Base-by-base conservation (phyloP, 2,888 invertebrate species). In the Eledona agricola region DNA sequence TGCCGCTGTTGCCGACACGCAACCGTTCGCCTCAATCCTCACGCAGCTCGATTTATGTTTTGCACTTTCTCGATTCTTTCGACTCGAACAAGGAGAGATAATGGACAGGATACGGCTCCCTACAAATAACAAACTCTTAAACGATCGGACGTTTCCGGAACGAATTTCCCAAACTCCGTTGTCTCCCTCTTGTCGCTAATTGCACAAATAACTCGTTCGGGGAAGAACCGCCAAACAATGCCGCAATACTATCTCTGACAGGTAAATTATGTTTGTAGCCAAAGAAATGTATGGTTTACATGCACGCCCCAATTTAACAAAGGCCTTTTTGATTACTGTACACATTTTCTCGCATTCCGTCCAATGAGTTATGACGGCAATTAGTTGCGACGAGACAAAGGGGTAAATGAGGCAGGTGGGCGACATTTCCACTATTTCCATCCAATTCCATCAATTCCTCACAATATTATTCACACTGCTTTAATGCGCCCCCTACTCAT, bases 291-390 rank as follows among this genome's bases (percentile, higher is more conserved):
- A 53, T 17, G 40, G 46, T 32, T 38, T 19, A 47, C 47, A 53
- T 53, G 32, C 50, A 55, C 45, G 40, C 38, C 51, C 13, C 20
- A 6, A 10, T 23, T 9, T 23, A 55, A 55, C 50, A 51, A 55
- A 55, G 40, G 50, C 37, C 50, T 55, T 55, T 55, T 38, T 50
- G 42, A 55, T 50, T 55, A 50, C 42, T 43, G 47, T 50, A 32
- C 37, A 31, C 35, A 53, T 34, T 42, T 53, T 35, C 53, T 35
- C 46, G 49, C 42, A 34, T 26, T 26, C 32, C 42, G 42, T 32
- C 43, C 38, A 46, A 52, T 51, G 51, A 51, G 37, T 51, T 51
- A 51, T 45, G 31, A 7, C 15, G n/a, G 26, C 42, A 52, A 52
- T 52, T 52, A 38, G 38, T 26, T 35, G 28, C 20, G 4, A 42